Evolutionary conservation across 2,888 invertebrate genomes (phyloP).

Genomic region (Malthinus flaveolus): DNA sequence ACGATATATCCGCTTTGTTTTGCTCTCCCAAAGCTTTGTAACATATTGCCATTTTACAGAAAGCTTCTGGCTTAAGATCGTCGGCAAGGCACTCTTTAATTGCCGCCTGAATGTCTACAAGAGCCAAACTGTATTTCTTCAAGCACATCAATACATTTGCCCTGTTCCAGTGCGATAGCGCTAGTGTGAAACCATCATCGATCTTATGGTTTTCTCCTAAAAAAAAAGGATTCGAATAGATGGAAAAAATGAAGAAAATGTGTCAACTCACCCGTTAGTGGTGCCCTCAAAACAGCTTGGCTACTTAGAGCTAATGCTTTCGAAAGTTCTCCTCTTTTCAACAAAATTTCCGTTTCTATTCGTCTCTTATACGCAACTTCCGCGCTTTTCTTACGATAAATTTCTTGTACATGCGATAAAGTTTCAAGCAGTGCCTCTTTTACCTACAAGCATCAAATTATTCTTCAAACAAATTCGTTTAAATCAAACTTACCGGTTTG

Average conservation of each 20-base stretch:
- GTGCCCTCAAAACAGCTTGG: constrained; percentile 75
- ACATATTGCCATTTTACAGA: constrained; percentile 71
- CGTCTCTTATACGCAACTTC: constrained; percentile 64
- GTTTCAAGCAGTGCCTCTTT: constrained; percentile 58
- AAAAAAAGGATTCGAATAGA: background rate
- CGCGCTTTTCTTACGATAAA: constrained; percentile 69
- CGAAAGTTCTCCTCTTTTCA: constrained; percentile 59
- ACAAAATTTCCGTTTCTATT: constrained; percentile 63
- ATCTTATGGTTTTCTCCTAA: constrained; percentile 47
- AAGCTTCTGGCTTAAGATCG: constrained; percentile 66
- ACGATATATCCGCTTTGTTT: constrained; percentile 66
- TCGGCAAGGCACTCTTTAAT: constrained; percentile 65
- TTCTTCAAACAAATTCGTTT: background rate
- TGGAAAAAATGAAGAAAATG: no score
- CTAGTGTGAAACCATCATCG: constrained; percentile 66
- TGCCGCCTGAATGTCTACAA: constrained; percentile 70
- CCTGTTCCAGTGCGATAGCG: constrained; percentile 68
- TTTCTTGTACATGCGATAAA: constrained; percentile 66
- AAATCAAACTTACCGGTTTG: constrained; percentile 52
- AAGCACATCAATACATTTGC: constrained; percentile 65
- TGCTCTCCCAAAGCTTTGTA: constrained; percentile 65
- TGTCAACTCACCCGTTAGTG: constrained; percentile 60
- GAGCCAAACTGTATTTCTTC: constrained; percentile 62
- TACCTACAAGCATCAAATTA: constrained; percentile 36
- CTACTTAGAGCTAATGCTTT: constrained; percentile 68